Conservation (phyloP, 2,797 vertebrate genomes). For the Anas bernieri region DNA sequence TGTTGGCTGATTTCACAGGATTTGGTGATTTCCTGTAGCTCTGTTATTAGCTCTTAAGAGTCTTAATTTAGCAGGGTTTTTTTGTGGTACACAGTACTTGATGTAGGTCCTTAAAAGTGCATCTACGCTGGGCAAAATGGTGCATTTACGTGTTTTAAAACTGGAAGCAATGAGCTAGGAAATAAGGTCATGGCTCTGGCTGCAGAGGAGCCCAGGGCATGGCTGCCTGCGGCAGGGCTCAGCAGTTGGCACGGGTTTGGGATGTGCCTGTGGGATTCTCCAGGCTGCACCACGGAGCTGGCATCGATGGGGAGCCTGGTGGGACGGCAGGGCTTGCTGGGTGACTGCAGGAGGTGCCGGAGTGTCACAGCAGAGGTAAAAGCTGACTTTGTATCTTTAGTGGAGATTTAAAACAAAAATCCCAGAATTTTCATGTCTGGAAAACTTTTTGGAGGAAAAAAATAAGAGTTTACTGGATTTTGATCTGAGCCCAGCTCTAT, state of each 20-base stretch:
- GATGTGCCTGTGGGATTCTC: background rate
- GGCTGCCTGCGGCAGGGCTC: background rate
- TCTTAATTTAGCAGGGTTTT: background rate
- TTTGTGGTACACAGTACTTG: background rate
- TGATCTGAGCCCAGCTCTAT: background rate
- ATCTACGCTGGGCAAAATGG: background rate
- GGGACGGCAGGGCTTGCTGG: rapidly evolving
- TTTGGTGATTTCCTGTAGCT: background rate
- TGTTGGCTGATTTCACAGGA: background rate
- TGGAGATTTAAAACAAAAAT: background rate
- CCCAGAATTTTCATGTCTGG: background rate
- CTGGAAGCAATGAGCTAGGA: rapidly evolving
- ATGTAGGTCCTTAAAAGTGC: background rate
- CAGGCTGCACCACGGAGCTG: rapidly evolving
- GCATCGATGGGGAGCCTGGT: rapidly evolving
- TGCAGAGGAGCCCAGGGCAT: background rate
- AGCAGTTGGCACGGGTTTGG: background rate
- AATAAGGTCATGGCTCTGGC: background rate
- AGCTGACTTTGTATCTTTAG: background rate
- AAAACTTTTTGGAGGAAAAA: background rate
- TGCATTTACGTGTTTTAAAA: background rate
- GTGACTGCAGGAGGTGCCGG: rapidly evolving
- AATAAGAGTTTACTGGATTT: background rate
- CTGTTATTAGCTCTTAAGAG: background rate
- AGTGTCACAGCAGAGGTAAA: rapidly evolving